Evolutionary conservation across 2,797 vertebrate genomes (phyloP).

Genomic region (Pseudotriccus pelzelni): DNA sequence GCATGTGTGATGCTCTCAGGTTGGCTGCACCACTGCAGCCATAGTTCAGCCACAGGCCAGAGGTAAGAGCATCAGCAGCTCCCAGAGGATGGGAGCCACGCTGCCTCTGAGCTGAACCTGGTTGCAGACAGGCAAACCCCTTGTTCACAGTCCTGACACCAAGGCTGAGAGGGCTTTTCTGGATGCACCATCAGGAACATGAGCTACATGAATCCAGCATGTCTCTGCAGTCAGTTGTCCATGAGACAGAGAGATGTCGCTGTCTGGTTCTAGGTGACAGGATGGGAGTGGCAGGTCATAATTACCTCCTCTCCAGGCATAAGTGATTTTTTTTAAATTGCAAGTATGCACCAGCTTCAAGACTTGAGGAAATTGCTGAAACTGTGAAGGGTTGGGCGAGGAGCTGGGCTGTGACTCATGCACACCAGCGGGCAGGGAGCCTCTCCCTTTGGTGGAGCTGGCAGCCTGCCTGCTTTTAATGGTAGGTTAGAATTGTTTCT

Average conservation of each 20-base stretch:
- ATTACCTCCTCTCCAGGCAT: background rate
- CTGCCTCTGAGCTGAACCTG: background rate
- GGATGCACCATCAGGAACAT: rapidly evolving
- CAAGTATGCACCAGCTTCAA: background rate
- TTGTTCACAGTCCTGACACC: background rate
- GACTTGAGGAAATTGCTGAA: background rate
- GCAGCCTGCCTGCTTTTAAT: background rate
- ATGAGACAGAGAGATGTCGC: background rate
- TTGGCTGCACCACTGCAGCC: background rate
- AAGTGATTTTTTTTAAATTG: background rate
- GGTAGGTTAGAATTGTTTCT: background rate
- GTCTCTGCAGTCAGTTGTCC: rapidly evolving
- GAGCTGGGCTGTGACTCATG: background rate
- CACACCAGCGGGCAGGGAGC: background rate
- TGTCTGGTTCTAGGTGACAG: background rate
- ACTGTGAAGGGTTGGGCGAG: background rate
- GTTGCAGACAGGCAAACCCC: background rate
- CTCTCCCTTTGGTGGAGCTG: background rate
- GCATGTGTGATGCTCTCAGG: rapidly evolving
- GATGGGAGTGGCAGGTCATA: background rate
- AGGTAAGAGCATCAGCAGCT: background rate
- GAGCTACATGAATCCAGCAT: rapidly evolving
- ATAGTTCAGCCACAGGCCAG: rapidly evolving
- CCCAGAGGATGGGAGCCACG: background rate
- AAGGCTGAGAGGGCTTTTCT: background rate